Conservation (phyloP, 2,888 invertebrate genomes). For the Conus canariensis region DNA sequence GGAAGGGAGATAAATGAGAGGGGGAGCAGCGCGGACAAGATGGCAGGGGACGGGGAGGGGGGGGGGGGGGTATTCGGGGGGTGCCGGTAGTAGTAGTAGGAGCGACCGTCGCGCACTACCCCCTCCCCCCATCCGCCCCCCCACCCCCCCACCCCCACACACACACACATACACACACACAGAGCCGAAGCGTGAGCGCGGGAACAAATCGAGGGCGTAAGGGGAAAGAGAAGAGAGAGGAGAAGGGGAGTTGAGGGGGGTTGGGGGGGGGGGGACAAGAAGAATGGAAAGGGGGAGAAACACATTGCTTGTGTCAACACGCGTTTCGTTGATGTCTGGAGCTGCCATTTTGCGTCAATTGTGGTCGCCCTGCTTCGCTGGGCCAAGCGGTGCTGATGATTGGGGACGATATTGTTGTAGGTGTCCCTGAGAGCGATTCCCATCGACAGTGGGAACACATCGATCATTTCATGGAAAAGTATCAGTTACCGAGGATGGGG, state of each 20-base stretch:
- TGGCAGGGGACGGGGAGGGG: background rate
- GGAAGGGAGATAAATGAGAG: conserved; percentile 32
- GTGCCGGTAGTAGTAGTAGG: too few relatives aligned
- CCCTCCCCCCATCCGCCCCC: too few relatives aligned
- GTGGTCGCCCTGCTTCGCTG: too few relatives aligned
- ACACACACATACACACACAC: too few relatives aligned
- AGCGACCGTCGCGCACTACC: too few relatives aligned
- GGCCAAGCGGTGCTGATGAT: too few relatives aligned
- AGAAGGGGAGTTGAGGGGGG: background rate
- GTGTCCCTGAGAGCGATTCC: too few relatives aligned
- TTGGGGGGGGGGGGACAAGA: background rate
- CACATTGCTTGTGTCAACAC: conserved; percentile 2
- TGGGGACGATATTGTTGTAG: too few relatives aligned
- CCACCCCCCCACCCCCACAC: too few relatives aligned
- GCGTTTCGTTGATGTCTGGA: background rate
- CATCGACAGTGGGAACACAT: background rate
- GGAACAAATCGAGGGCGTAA: background rate
- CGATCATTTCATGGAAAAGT: background rate
- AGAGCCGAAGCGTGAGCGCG: too few relatives aligned
- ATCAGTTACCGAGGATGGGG: conserved; percentile 9
- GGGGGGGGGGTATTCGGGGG: background rate
- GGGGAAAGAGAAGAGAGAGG: background rate
- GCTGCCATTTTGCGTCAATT: too few relatives aligned
- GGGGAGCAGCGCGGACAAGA: conserved; percentile 27
- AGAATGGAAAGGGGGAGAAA: background rate